Percentiles rank a stretch among this genome's conserved stretches.
Evolutionary conservation across 2,888 invertebrate species (phyloP).

Genomic region (Patella depressa): DNA sequence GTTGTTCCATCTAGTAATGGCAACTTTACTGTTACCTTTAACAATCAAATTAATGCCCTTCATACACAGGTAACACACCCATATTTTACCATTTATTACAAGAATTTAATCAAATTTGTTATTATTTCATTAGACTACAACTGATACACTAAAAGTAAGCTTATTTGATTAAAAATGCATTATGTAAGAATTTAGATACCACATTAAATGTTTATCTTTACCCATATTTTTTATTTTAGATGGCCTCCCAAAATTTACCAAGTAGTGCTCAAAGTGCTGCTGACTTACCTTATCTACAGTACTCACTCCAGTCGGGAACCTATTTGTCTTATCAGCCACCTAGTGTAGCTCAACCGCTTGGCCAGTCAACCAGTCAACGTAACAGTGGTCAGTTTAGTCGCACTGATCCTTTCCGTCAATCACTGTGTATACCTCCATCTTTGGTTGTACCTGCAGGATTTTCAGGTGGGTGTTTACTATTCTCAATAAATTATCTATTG

Average conservation of each 20-base stretch:
- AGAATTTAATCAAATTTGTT: too few species aligned
- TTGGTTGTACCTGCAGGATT: constrained; percentile 86
- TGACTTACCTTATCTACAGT: constrained; percentile 75
- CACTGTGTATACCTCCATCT: constrained; percentile 89
- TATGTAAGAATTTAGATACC: neutral
- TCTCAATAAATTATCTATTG: too few species aligned
- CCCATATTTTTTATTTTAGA: constrained; percentile 30
- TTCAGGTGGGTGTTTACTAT: constrained; percentile 74
- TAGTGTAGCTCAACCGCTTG: constrained; percentile 58
- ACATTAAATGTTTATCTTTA: neutral
- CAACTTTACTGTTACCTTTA: constrained; percentile 91
- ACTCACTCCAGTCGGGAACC: constrained; percentile 79
- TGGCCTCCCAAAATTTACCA: constrained; percentile 46
- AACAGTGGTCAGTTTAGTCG: constrained; percentile 64
- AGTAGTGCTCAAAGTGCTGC: constrained; percentile 46
- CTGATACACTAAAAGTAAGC: too few species aligned
- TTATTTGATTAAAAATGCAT: too few species aligned
- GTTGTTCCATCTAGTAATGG: constrained; percentile 80
- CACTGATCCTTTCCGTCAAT: constrained; percentile 86
- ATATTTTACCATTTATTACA: too few species aligned
- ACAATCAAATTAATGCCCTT: constrained; percentile 77
- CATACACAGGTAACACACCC: constrained; percentile 66
- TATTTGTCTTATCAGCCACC: constrained; percentile 70
- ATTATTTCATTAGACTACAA: too few species aligned
- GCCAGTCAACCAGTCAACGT: constrained; percentile 67